A percentile compares a stretch with the other conserved stretches of the same genome.
Evolutionary conservation across 2,888 invertebrate species (phyloP).

Genomic region (Campopleginae sp.): DNA sequence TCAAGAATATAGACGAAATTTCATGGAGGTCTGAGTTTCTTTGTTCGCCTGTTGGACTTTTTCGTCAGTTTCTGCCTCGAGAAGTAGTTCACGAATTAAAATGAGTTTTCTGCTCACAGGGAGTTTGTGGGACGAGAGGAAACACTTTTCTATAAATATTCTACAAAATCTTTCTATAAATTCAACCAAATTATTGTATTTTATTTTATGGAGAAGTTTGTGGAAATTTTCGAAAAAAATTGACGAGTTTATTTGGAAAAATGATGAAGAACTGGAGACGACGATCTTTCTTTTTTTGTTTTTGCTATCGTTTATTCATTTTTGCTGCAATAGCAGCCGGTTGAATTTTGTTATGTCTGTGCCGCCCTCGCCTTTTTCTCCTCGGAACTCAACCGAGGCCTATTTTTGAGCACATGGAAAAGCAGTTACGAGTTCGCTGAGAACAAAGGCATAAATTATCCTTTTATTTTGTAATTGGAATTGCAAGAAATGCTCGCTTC

Average conservation of each 20-base stretch:
- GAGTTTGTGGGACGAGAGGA: not conserved
- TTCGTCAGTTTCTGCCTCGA: not conserved
- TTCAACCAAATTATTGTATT: too few species aligned
- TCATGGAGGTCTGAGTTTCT: not conserved
- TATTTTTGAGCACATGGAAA: not conserved
- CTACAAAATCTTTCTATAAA: too few species aligned
- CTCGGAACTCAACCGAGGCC: not conserved
- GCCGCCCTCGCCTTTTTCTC: not conserved
- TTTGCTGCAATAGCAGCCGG: not conserved
- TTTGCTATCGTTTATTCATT: not conserved
- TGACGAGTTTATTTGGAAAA: not conserved
- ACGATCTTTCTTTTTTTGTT: not conserved
- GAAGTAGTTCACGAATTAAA: not conserved
- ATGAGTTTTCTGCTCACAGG: not conserved
- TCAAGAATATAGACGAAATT: not conserved
- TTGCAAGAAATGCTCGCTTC: slow-evolving; percentile 28
- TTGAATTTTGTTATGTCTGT: not conserved
- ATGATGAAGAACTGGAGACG: not conserved
- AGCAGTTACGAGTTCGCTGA: not conserved
- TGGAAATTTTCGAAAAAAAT: too few species aligned
- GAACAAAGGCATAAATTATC: not conserved
- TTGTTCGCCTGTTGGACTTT: not conserved
- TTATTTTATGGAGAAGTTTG: too few species aligned
- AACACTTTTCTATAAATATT: too few species aligned
- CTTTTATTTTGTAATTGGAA: not conserved